Percentiles rank a stretch among this genome's conserved stretches.
Conservation (phyloP, 2,797 vertebrate genomes). For the Malacoctenus gilli region DNA sequence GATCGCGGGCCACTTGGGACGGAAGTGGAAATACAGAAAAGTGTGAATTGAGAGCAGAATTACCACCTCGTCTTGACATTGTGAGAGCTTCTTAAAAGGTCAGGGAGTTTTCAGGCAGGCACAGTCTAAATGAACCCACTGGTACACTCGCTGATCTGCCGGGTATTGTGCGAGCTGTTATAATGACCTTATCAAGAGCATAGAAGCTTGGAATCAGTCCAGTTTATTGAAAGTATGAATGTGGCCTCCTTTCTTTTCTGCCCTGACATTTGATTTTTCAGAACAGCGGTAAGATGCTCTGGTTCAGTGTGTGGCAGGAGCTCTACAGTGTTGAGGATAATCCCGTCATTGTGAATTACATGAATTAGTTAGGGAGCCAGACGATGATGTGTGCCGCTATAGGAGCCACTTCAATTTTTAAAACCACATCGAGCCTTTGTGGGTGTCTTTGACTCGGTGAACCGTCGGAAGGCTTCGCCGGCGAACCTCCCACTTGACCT, state of each 20-base stretch:
- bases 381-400: slow-evolving; percentile 35
- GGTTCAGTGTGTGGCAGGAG: slow-evolving; percentile 7
- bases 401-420: slow-evolving; percentile 22
- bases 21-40: slow-evolving; percentile 35
- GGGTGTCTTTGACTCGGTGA: slow-evolving; percentile 63
- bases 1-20: slow-evolving; percentile 12
- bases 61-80: slow-evolving; percentile 47
- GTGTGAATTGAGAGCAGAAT: slow-evolving; percentile 57
- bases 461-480: slow-evolving; percentile 53
- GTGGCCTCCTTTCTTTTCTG: slow-evolving; percentile 5
- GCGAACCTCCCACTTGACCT: slow-evolving; percentile 72
- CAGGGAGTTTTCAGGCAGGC: slow-evolving; percentile 62
- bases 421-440: slow-evolving; percentile 54
- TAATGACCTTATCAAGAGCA: slow-evolving; percentile 74
- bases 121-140: slow-evolving; percentile 66
- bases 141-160: slow-evolving; percentile 51
- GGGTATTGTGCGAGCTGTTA: slow-evolving; percentile 56
- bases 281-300: slow-evolving; percentile 26
- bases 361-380: slow-evolving; percentile 50
- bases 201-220: slow-evolving; percentile 50
- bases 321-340: slow-evolving; percentile 34
- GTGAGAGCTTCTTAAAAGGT: slow-evolving; percentile 70
- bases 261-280: slow-evolving; percentile 31
- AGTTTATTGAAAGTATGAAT: slow-evolving; percentile 51
- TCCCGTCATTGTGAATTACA: slow-evolving; percentile 45